Evolutionary conservation across 2,113 vertebrate genomes (phyloP).

Genomic region (Delphinapterus leucas): DNA sequence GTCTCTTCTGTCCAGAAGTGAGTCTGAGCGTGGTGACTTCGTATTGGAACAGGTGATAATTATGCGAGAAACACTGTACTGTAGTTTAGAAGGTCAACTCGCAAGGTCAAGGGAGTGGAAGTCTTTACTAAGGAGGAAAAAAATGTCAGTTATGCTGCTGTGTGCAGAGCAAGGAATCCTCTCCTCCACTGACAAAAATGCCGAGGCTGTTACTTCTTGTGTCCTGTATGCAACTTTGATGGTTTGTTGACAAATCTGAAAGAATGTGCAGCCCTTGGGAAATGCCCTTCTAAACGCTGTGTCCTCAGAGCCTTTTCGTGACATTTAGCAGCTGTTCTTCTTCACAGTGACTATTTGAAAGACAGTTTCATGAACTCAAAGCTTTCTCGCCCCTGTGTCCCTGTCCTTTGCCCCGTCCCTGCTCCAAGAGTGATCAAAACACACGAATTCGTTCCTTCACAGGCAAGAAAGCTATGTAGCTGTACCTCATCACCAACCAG

Average conservation of each 20-base stretch:
- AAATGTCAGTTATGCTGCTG: conserved; percentile 55
- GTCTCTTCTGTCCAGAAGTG: not conserved
- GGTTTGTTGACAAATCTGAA: not conserved
- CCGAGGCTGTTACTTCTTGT: not conserved
- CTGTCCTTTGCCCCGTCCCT: not conserved
- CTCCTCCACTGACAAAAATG: conserved; percentile 65
- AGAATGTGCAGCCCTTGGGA: not conserved
- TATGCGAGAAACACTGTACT: not conserved
- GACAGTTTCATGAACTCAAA: not conserved
- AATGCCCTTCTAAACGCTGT: not conserved
- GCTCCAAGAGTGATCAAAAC: not conserved
- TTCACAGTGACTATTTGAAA: not conserved
- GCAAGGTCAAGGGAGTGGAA: conserved; percentile 54
- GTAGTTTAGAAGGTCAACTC: conserved; percentile 27
- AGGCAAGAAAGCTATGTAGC: not conserved
- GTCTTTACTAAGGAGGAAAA: conserved; percentile 16
- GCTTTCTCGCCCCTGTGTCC: not conserved
- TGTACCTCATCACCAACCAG: not conserved
- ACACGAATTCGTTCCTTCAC: not conserved
- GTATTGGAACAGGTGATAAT: not conserved
- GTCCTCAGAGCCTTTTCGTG: not conserved
- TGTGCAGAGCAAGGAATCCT: not conserved
- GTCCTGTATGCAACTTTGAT: not conserved
- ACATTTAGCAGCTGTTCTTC: not conserved
- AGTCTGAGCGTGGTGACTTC: not conserved